Conservation (phyloP, 2,888 invertebrate genomes). For the Antheraea yamamai region DNA sequence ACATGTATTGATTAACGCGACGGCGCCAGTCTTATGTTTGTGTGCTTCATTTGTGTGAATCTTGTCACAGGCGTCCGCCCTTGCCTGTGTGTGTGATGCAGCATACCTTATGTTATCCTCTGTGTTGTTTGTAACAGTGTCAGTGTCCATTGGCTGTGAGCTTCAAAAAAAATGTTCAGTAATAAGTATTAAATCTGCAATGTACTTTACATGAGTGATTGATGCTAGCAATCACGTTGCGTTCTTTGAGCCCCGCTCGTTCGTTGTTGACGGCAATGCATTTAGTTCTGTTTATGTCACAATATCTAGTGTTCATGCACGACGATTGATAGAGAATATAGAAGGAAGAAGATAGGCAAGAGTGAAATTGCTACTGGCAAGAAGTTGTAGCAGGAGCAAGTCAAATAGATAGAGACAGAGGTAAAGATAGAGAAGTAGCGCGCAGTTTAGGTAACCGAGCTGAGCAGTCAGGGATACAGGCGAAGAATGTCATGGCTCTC, state of each 20-base stretch:
- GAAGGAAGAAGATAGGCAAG: conserved; percentile 78
- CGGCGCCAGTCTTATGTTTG: conserved; percentile 74
- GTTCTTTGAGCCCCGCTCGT: conserved; percentile 67
- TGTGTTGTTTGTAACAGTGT: conserved; percentile 75
- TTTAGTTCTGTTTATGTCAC: conserved; percentile 75
- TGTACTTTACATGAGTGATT: conserved; percentile 60
- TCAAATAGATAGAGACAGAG: conserved; percentile 77
- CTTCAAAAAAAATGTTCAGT: conserved; percentile 61
- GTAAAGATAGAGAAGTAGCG: conserved; percentile 75
- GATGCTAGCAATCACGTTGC: conserved; percentile 65
- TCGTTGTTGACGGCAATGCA: conserved; percentile 68
- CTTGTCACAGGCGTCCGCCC: conserved; percentile 62
- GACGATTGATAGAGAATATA: conserved; percentile 77
- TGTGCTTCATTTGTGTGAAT: conserved; percentile 65
- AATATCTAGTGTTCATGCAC: conserved; percentile 83
- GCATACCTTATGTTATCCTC: conserved; percentile 75
- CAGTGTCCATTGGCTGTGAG: conserved; percentile 69
- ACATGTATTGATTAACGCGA: conserved; percentile 86
- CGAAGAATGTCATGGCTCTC: conserved; percentile 65
- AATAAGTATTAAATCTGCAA: conserved; percentile 56
- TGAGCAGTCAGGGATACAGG: conserved; percentile 73
- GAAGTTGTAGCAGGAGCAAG: conserved; percentile 77
- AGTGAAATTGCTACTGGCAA: conserved; percentile 77
- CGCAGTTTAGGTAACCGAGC: conserved; percentile 74
- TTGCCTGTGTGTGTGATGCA: conserved; percentile 61